Base-by-base conservation (phyloP, 1,140 invertebrate species). In the Papilio helenus region DNA sequence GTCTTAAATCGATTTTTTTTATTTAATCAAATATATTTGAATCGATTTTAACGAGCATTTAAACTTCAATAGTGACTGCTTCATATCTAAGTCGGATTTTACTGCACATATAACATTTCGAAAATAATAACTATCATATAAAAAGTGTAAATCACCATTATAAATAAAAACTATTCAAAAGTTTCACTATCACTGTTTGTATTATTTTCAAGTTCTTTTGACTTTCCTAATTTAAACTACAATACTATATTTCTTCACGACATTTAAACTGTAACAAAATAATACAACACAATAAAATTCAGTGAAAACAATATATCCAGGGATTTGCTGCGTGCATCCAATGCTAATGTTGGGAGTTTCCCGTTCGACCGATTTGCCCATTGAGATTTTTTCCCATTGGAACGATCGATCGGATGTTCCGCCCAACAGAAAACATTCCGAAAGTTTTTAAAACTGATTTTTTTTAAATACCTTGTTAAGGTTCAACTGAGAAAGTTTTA, bases 201-300 rank as follows among this genome's bases (percentile, higher is more conserved):
- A 55, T 76, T 51, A 34, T 23, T 46, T 51, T 55, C 23, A 29
- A 74, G 23, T 74, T 51, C 72, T 74, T 46, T 73, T 46, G 26
- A 49, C 5, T 51, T 23, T 73, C 9, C 20, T 26, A 61, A 46
- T 51, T 26, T 76, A 55, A 76, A n/a, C 9, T 58, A 46, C 8
- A 74, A 18, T 74, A 46, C 44, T n/a, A 29, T 76, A 23, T 76
- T 29, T 74, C 7, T 76, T 58, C n/a, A 58, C 23, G 16, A 51
- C 73, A 79, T 61, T 72, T 49, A 72, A 58, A 78, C 58, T 20
- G 44, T 46, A 77, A 51, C 72, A 84, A 83, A 81, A 83, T 79
- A 79, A 74, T 72, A 72, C 86, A 86, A 87, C 74, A 80, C 71
- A 86, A 85, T 76, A 79, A 85, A 85, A 72, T 72, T 85, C 83